These are phyloP conservation scores for Gallinago paraguaiae DNA, from an alignment of 2,113 vertebrate genomes.

Conservation along the genomic window DNA sequence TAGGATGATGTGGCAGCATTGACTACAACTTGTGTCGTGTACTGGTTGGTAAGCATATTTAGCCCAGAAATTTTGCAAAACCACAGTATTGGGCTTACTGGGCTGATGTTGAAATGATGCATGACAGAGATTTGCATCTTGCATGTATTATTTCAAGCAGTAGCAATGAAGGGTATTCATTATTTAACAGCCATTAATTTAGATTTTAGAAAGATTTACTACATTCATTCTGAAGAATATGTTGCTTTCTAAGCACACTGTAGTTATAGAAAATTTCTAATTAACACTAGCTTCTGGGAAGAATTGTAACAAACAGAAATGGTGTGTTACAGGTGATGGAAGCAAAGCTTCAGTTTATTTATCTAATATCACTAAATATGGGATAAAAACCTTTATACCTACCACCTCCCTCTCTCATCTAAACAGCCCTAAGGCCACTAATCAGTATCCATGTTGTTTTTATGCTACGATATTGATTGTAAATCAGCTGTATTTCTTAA, in stretches of 20 bases:
- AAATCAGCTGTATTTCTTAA: background rate
- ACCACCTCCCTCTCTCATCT: background rate
- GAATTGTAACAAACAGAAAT: background rate
- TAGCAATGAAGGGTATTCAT: background rate
- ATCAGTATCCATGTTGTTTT: background rate
- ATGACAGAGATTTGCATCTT: background rate
- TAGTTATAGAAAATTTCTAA: background rate
- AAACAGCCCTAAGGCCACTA: background rate
- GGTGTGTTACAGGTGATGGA: background rate
- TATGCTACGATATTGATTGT: background rate
- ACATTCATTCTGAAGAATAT: background rate
- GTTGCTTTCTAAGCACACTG: background rate
- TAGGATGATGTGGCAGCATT: background rate
- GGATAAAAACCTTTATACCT: background rate
- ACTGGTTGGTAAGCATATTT: background rate
- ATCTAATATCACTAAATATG: background rate
- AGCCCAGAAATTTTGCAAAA: background rate
- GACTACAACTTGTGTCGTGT: background rate
- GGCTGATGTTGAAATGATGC: background rate
- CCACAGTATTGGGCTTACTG: background rate
- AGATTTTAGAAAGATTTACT: background rate
- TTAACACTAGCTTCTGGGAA: background rate
- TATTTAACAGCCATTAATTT: background rate
- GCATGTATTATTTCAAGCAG: background rate
- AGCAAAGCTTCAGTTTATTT: background rate